Evolutionary conservation across 2,797 vertebrate species (phyloP).

Genomic region (Ibycter americanus): DNA sequence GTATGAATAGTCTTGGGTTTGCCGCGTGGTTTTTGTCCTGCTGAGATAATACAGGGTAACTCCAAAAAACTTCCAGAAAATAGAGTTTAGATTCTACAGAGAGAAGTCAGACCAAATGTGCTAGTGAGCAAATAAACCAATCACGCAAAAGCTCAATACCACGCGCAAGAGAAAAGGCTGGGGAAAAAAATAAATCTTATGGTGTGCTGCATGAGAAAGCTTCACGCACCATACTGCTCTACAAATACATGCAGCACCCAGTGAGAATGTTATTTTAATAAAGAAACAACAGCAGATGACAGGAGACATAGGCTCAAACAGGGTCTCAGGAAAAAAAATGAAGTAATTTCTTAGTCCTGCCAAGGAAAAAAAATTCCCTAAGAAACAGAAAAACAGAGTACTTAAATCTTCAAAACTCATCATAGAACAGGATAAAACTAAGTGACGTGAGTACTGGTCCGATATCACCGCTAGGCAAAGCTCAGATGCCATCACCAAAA

Average conservation of each 20-base stretch:
- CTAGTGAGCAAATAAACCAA: background rate
- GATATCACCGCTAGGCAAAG: background rate
- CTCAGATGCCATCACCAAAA: background rate
- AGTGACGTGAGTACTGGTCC: rapidly evolving
- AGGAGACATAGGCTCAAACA: background rate
- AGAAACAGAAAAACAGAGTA: background rate
- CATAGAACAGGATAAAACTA: background rate
- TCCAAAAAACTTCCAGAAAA: background rate
- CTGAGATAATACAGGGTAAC: background rate
- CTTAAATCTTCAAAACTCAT: background rate
- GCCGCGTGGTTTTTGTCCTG: background rate
- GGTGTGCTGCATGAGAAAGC: background rate
- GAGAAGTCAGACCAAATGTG: background rate
- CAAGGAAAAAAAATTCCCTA: background rate
- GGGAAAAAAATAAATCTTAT: background rate
- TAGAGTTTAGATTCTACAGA: background rate
- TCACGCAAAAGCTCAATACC: background rate
- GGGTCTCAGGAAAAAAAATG: background rate
- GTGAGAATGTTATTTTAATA: background rate
- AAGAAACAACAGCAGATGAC: background rate
- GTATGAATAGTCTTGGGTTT: background rate
- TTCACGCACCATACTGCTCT: background rate
- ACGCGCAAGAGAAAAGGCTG: background rate
- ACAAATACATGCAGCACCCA: background rate
- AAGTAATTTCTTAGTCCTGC: background rate